phyloP scores from a whole-genome alignment of 1,140 invertebrate species.

The Drosophila lowei region DNA sequence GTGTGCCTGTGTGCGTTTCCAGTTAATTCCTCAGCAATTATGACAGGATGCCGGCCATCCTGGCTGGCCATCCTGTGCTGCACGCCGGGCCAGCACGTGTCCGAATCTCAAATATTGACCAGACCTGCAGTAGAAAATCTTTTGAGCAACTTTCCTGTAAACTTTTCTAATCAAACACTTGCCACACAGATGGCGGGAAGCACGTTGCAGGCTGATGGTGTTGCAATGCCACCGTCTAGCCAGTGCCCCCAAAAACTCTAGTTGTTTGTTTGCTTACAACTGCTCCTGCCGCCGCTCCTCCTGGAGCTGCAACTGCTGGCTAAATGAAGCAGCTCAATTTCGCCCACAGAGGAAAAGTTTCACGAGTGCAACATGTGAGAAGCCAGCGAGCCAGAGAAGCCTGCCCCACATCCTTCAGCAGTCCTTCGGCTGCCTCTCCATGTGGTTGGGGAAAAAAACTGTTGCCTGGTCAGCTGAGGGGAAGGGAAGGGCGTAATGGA shows the following conservation, averaged over 20 bases:
- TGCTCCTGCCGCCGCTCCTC: constrained; percentile 21
- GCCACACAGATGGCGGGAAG: constrained; percentile 24
- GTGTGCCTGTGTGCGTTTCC: constrained; percentile 14
- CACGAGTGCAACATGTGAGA: constrained; percentile 56
- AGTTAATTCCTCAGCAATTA: constrained; percentile 52
- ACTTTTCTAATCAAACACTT: constrained; percentile 79
- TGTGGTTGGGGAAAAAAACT: constrained; percentile 24
- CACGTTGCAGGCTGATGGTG: constrained; percentile 17
- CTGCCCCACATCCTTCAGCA: neutral
- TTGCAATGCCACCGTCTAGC: constrained; percentile 7
- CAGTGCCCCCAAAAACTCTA: constrained; percentile 48
- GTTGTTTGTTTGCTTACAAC: constrained; percentile 72
- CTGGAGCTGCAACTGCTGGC: constrained; percentile 3
- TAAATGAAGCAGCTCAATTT: constrained; percentile 75
- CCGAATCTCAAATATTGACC: constrained; percentile 47
- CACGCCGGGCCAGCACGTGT: constrained; percentile 6
- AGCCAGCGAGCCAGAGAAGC: neutral
- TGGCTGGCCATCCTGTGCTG: neutral
- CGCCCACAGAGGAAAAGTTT: constrained; percentile 55
- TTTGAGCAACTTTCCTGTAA: constrained; percentile 54
- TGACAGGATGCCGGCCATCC: constrained; percentile 19
- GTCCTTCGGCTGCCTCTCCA: neutral
- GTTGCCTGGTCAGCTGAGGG: constrained; percentile 35
- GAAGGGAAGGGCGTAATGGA: constrained; percentile 61
- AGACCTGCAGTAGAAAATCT: constrained; percentile 44